Percentiles rank a stretch among this genome's conserved stretches.
These are phyloP conservation scores for Volucella bombylans DNA, from an alignment of 2,888 invertebrate species.

Conservation along the genomic window DNA sequence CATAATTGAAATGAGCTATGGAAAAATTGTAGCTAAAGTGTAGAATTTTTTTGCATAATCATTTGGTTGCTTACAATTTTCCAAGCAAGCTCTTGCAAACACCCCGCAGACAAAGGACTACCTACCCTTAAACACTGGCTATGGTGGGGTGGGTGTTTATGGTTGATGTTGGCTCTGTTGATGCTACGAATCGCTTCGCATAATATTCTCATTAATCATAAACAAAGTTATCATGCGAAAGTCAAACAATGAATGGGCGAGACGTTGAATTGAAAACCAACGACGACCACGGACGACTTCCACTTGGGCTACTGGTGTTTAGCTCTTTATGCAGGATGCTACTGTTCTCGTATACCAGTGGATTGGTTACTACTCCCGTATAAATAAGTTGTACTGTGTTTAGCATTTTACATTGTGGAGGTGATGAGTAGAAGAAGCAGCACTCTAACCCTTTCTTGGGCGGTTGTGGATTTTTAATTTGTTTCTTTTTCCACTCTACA, in stretches of 20 bases:
- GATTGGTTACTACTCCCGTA: conserved; percentile 38
- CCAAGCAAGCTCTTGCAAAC: conserved; percentile 52
- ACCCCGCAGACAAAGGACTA: conserved; percentile 53
- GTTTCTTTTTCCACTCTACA: conserved; percentile 54
- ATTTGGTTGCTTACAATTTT: conserved; percentile 71
- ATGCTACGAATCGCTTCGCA: conserved; percentile 71
- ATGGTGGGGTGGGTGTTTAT: conserved; percentile 9
- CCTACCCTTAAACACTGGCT: background rate
- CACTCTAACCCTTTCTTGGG: conserved; percentile 50
- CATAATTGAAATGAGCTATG: conserved; percentile 72
- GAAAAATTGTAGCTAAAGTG: conserved; percentile 71
- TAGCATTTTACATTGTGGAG: conserved; percentile 27
- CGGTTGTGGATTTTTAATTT: conserved; percentile 66
- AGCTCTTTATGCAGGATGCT: background rate
- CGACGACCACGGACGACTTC: conserved; percentile 7
- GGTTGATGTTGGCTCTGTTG: conserved; percentile 44
- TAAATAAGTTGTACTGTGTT: conserved; percentile 62
- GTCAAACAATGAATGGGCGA: conserved; percentile 74
- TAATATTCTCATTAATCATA: conserved; percentile 74
- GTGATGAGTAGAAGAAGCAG: background rate
- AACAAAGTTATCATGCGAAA: conserved; percentile 74
- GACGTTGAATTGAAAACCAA: conserved; percentile 68
- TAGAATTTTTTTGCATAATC: conserved; percentile 74
- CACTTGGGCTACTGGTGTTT: conserved; percentile 19
- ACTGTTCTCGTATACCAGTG: conserved; percentile 1